phyloP scores from a whole-genome alignment of 2,888 invertebrate genomes.

The Bimastos eiseni region DNA sequence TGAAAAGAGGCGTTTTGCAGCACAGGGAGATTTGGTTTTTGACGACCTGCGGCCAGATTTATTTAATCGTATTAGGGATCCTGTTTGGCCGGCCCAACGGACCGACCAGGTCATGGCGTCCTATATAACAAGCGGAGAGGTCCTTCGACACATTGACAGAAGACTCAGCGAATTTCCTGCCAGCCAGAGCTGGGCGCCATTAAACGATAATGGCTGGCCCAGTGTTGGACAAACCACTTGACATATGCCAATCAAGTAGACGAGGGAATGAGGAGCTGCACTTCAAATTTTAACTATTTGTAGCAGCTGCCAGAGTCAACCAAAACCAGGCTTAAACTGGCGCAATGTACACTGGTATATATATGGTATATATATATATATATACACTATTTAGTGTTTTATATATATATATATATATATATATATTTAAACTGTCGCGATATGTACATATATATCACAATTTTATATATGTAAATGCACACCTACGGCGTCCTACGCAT shows the following conservation, averaged over 20 bases:
- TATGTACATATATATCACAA: not conserved
- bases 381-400: no score
- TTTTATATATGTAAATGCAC: not conserved
- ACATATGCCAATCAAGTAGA: not conserved
- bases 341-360: not conserved
- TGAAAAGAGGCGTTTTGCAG: not conserved
- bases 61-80: not conserved
- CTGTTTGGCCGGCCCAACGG: no score
- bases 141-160: no score
- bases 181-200: not conserved
- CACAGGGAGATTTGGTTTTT: no score
- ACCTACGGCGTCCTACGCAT: no score
- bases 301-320: not conserved
- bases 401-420: not conserved
- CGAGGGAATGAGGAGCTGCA: not conserved
- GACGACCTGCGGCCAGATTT: not conserved
- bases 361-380: not conserved
- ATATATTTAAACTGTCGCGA: not conserved
- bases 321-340: not conserved
- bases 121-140: no score
- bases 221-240: not conserved
- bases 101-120: no score
- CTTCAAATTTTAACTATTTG: conserved; percentile 5
- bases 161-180: not conserved
- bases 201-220: not conserved